Conservation (phyloP, 2,113 vertebrate species). For the Syngnathoides biaculeatus region DNA sequence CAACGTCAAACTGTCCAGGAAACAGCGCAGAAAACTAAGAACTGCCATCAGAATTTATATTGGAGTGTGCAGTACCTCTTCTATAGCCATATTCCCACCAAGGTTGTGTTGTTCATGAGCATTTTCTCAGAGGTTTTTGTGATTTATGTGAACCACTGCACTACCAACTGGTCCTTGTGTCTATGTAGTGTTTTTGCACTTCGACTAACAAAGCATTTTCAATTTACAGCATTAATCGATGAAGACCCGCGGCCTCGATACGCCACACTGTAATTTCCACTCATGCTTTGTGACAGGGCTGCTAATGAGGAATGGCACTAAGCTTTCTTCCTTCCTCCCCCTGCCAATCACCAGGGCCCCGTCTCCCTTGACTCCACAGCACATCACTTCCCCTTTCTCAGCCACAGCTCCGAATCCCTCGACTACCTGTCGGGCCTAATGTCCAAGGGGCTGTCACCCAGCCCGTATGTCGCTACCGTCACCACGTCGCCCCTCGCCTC, state of each 20-base stretch:
- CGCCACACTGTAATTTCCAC: constrained; percentile 24
- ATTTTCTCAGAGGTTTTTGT: too few relatives aligned
- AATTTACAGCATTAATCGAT: constrained; percentile 50
- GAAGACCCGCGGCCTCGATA: constrained; percentile 20
- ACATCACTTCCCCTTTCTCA: constrained; percentile 60
- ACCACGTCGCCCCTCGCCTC: constrained; percentile 63
- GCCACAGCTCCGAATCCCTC: constrained; percentile 69
- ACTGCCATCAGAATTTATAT: too few relatives aligned
- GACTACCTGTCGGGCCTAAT: constrained; percentile 73
- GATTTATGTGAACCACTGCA: too few relatives aligned
- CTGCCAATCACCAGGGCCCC: constrained; percentile 51
- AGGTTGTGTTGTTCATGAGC: too few relatives aligned
- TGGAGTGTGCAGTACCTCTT: too few relatives aligned
- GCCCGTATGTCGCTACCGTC: constrained; percentile 59
- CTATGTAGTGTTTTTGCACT: constrained; percentile 16
- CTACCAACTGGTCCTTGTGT: background rate
- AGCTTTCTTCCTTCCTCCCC: constrained; percentile 39
- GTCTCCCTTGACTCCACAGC: constrained; percentile 49
- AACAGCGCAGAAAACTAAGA: too few relatives aligned
- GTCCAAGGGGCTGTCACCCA: constrained; percentile 64
- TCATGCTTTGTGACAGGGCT: constrained; percentile 37
- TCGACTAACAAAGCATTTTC: constrained; percentile 57
- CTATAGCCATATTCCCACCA: too few relatives aligned
- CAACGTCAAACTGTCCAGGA: too few relatives aligned
- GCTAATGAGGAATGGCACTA: constrained; percentile 56